A percentile compares a stretch with the other conserved stretches of the same genome.
These are phyloP conservation scores for Spinus pinus DNA, from an alignment of 2,797 vertebrate genomes.

Conservation along the genomic window DNA sequence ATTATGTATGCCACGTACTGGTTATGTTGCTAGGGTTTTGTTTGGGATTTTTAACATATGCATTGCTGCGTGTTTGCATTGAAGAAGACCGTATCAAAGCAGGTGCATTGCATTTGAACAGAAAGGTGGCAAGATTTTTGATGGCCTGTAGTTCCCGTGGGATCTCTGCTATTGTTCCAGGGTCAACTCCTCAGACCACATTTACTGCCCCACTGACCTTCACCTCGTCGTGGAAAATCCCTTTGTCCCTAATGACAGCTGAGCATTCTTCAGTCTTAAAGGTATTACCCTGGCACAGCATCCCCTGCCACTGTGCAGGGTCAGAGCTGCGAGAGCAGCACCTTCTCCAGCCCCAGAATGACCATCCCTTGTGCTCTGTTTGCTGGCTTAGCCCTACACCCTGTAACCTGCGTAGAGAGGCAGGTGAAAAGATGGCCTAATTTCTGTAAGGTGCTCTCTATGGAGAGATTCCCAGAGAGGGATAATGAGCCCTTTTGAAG, in stretches of 20 bases:
- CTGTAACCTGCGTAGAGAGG: rapidly evolving
- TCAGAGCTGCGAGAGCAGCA: not conserved
- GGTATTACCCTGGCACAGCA: not conserved
- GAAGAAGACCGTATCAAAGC: not conserved
- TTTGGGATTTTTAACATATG: not conserved
- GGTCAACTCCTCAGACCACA: rapidly evolving
- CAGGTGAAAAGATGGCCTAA: not conserved
- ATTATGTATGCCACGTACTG: slow-evolving; percentile 30
- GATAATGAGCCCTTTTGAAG: not conserved
- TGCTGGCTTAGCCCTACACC: not conserved
- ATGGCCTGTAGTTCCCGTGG: not conserved
- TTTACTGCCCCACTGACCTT: not conserved
- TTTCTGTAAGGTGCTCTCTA: not conserved
- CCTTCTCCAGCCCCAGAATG: not conserved
- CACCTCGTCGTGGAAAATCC: not conserved
- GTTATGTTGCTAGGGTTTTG: slow-evolving; percentile 6
- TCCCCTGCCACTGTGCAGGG: too few species aligned
- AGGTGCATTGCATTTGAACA: not conserved
- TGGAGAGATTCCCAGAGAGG: not conserved
- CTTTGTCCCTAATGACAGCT: not conserved
- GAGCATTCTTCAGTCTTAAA: not conserved
- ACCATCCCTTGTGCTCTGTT: not conserved
- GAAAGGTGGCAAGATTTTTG: not conserved
- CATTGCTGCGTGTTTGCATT: not conserved
- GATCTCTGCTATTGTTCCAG: not conserved